Percentiles rank a stretch among this genome's conserved stretches.
phyloP scores from a whole-genome alignment of 2,888 invertebrate genomes.

The Nymphalis c-album region DNA sequence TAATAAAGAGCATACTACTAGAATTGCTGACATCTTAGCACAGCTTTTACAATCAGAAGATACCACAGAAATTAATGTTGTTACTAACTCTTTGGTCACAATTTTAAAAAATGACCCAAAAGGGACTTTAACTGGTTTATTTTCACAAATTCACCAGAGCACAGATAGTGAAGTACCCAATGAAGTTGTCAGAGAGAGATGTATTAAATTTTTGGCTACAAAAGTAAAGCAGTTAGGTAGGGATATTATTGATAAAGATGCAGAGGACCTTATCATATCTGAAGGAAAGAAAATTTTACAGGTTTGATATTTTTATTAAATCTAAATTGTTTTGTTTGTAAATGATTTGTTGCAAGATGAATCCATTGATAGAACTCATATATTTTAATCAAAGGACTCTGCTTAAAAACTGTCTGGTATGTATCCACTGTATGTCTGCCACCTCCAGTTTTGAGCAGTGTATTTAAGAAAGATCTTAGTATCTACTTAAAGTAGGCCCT shows the following conservation, averaged over 20 bases:
- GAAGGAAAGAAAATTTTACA: slow-evolving; percentile 93
- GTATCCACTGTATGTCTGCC: too few species aligned
- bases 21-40: slow-evolving; percentile 94
- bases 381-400: too few species aligned
- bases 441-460: too few species aligned
- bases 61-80: slow-evolving; percentile 89
- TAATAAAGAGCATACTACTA: slow-evolving; percentile 89
- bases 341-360: too few species aligned
- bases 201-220: slow-evolving; percentile 92
- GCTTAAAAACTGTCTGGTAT: too few species aligned
- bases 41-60: slow-evolving; percentile 95
- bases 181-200: slow-evolving; percentile 90
- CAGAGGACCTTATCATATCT: slow-evolving; percentile 90
- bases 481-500: too few species aligned
- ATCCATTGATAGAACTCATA: too few species aligned
- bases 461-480: too few species aligned
- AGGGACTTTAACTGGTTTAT: slow-evolving; percentile 81
- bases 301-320: slow-evolving; percentile 61
- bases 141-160: slow-evolving; percentile 80
- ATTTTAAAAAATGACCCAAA: slow-evolving; percentile 88
- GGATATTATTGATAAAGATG: slow-evolving; percentile 89
- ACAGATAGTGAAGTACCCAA: slow-evolving; percentile 77
- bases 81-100: slow-evolving; percentile 90
- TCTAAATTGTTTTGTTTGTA: background rate
- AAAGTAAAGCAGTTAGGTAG: slow-evolving; percentile 91